Evolutionary conservation across 2,797 vertebrate species (phyloP), one percentile per base, ranked within the genome.

Genomic region (Anisognathus igniventris): DNA sequence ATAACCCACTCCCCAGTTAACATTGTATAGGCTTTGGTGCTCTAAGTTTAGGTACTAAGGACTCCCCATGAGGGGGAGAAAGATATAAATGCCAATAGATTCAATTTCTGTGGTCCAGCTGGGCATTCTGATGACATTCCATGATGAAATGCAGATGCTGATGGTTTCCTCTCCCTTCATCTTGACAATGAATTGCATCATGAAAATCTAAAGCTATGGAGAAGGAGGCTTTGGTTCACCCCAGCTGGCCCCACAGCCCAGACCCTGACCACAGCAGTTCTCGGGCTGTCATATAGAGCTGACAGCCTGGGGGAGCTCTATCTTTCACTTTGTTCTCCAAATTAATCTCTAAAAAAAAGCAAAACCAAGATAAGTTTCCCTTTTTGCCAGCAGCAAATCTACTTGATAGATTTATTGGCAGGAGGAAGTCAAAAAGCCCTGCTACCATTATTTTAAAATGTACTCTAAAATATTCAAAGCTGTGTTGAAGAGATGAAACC

Each of bases 381-480:
- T 45, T 64, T 73, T 60, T 68, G 21, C 57, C 79, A 68, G 62
- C 44, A 85, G 31, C 24, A 67, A 62, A 65, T 42, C 39, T 61
- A 10, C 64, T 67, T 85, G 75, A 85, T 35, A 71, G 35, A 51
- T 80, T 72, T 33, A 58, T 12, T 31, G 44, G 66, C 28, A 60
- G 37, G 39, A 86, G 23, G 21, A 91, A 87, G 45, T 89, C n/a
- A 83, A 51, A 87, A 82, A 91, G 42, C 51, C 14, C 68, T 71
- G n/a, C 30, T 79, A 86, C 68, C 10, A 23, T 80, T 57, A 85
- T 91, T 93, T 80, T 8, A 87, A 95, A 93, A 62, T 39, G 39
- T 65, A 30, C 35, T 62, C 58, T 62, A 53, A 45, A 48, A 37
- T 74, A 75, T 65, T 93, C 28, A 91, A 89, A 89, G 61, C 21